phyloP scores from a whole-genome alignment of 2,888 invertebrate species.

The Andrena dorsata region DNA sequence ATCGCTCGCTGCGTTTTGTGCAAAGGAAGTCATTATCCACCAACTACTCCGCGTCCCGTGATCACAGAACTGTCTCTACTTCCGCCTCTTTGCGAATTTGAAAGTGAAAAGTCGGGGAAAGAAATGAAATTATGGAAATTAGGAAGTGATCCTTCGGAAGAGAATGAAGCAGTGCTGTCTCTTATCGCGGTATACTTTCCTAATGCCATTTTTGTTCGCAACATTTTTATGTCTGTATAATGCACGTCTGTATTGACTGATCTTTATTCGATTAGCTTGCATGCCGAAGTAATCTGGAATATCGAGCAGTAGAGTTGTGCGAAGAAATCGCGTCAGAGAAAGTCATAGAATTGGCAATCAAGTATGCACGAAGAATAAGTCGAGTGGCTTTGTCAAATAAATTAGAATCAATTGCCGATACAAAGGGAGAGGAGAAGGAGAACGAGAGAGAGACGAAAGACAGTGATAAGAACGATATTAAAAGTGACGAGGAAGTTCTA shows the following conservation, averaged over 20 bases:
- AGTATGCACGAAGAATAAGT: constrained; percentile 93
- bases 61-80: constrained; percentile 91
- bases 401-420: constrained; percentile 85
- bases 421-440: constrained; percentile 76
- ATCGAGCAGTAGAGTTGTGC: constrained; percentile 94
- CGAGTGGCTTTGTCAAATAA: constrained; percentile 92
- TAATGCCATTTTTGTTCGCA: constrained; percentile 9
- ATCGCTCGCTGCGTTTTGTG: constrained; percentile 94
- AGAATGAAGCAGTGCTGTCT: constrained; percentile 93
- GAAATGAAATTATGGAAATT: constrained; percentile 91
- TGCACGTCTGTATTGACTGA: constrained; percentile 26
- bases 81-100: constrained; percentile 92
- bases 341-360: constrained; percentile 93
- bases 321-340: constrained; percentile 92
- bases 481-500: constrained; percentile 65
- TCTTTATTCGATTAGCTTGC: constrained; percentile 88
- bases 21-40: constrained; percentile 95
- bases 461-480: constrained; percentile 67
- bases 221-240: too few relatives aligned
- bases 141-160: constrained; percentile 88
- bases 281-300: constrained; percentile 93
- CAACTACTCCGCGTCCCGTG: constrained; percentile 94
- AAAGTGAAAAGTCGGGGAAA: constrained; percentile 92
- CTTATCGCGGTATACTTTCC: constrained; percentile 92
- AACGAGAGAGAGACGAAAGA: constrained; percentile 77